Evolutionary conservation across 2,888 invertebrate species (phyloP).

Genomic region (Scelioninae gen. 2): DNA sequence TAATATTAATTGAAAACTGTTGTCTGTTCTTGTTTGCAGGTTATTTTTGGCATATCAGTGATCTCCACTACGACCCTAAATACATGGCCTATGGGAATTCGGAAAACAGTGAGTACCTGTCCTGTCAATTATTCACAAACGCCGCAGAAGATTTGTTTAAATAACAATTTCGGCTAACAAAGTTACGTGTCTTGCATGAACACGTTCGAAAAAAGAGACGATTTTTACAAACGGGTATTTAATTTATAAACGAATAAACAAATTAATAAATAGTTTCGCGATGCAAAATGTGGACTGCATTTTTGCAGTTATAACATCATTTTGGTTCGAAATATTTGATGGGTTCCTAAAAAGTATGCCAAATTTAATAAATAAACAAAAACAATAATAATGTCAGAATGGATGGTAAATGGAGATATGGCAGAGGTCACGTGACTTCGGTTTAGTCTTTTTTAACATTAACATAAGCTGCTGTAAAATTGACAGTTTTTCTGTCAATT

Average conservation of each 20-base stretch:
- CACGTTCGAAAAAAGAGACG: constrained; percentile 18
- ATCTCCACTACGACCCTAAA: constrained; percentile 92
- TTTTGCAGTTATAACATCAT: no score
- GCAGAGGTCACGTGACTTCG: no score
- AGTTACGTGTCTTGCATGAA: constrained; percentile 26
- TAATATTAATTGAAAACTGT: background rate
- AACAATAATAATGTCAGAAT: no score
- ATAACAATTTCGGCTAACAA: constrained; percentile 22
- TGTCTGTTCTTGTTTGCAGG: constrained; percentile 81
- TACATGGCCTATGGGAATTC: constrained; percentile 87
- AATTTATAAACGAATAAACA: constrained; percentile 7
- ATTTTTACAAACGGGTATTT: constrained; percentile 19
- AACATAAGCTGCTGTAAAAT: no score
- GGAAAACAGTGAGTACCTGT: constrained; percentile 81
- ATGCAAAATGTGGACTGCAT: background rate
- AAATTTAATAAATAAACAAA: no score
- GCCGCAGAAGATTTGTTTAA: constrained; percentile 11
- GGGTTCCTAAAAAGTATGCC: no score
- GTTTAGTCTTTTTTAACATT: no score
- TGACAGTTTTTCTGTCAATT: no score
- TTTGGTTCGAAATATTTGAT: no score
- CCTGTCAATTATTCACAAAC: constrained; percentile 25
- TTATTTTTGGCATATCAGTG: constrained; percentile 96
- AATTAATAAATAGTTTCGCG: background rate
- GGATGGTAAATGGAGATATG: no score